Base-by-base conservation (phyloP, 2,797 vertebrate species). In the Onychomys arenicola region DNA sequence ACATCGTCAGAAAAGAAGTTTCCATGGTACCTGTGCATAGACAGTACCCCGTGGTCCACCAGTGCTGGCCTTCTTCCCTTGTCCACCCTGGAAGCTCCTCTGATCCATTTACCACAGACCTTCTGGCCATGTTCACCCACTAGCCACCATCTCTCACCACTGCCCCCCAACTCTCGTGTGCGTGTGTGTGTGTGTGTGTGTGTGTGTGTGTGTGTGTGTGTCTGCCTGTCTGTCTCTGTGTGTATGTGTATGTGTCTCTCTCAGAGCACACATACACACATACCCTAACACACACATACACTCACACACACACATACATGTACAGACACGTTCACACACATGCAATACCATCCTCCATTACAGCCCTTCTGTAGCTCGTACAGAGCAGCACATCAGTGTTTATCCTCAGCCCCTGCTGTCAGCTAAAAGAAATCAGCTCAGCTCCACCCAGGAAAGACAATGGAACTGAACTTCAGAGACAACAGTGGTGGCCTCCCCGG, bases 21-120 rank as follows among this genome's bases (percentile, higher is more conserved):
- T 21, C 49, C 14, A 0, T 0, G 2, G 34, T 6, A 4, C 37
- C 1, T 67, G 63, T 9, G 14, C 19, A 52, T 9, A 10, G 10
- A 17, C 0, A 0, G 4, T 57, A 43, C 52, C 67, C 49, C 0
- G 8, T 34, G 67, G 59, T 46, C 40, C 19, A 5, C 11, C 1
- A 0, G 37, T 1, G 0, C 25, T 9, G 1, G 27, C 8, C 43
- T 85, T n/a, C 57, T 10, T 11, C 59, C 59, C 67, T 11, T 6
- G 8, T 92, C 67, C 65, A 63, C 52, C 25, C 6, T 0, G 2
- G 37, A 37, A 46, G 2, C 19, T 10, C 2, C 71, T 25, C 32
- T 11, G 0, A 2, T 40, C 63, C 75, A 40, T 49, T 25, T 85
- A 2, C 4, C 43, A n/a, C 5, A 2, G 0, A 17, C 52, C 67